Conservation (phyloP, 2,113 vertebrate species). For the Clarias macrocephalus region DNA sequence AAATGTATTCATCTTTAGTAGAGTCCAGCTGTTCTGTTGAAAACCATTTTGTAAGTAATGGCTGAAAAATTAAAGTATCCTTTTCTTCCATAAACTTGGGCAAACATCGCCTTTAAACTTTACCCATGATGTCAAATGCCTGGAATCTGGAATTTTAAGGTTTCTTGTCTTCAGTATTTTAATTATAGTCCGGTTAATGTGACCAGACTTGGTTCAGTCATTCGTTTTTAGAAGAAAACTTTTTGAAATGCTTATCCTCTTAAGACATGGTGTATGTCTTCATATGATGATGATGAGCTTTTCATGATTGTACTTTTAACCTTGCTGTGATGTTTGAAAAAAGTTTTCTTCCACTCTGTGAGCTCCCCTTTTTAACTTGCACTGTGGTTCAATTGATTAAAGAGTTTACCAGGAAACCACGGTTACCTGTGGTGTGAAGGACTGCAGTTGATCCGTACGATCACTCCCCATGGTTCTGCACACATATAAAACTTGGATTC, state of each 20-base stretch:
- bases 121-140: not conserved
- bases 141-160: not conserved
- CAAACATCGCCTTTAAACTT: not conserved
- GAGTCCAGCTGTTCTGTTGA: not conserved
- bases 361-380: not conserved
- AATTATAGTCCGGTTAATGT: not conserved
- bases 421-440: not conserved
- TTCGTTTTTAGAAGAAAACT: not conserved
- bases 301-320: not conserved
- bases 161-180: not conserved
- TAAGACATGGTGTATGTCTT: not conserved
- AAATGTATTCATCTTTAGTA: not conserved
- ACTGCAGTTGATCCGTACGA: too few relatives aligned
- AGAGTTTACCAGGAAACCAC: not conserved
- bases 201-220: not conserved
- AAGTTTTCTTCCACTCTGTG: not conserved
- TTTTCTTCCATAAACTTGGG: not conserved
- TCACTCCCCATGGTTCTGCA: too few relatives aligned
- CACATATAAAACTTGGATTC: too few relatives aligned
- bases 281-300: not conserved
- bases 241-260: not conserved
- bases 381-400: conserved; percentile 1
- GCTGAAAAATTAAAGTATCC: not conserved
- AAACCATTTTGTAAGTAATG: not conserved
- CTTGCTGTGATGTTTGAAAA: conserved; percentile 20